phyloP scores from a whole-genome alignment of 2,797 vertebrate genomes.

The Pseudopleuronectes americanus region DNA sequence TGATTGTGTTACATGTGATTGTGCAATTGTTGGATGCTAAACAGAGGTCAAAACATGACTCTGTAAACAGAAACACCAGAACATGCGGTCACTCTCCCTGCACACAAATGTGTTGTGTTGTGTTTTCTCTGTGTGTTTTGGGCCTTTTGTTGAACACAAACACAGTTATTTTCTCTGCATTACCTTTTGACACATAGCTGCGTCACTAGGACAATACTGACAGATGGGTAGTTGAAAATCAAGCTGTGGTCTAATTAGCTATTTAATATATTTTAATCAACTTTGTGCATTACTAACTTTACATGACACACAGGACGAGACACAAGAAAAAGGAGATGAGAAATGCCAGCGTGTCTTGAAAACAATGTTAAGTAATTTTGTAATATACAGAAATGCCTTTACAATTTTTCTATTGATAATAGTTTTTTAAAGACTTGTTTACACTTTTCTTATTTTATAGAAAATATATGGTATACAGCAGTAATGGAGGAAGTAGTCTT shows the following conservation, averaged over 20 bases:
- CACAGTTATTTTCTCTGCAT: constrained; percentile 20
- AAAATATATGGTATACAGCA: too few species aligned
- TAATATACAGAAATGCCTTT: not conserved
- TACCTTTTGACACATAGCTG: constrained; percentile 16
- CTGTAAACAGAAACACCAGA: constrained; percentile 16
- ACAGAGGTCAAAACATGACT: constrained; percentile 1
- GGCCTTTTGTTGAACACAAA: constrained; percentile 35
- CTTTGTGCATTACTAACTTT: not conserved
- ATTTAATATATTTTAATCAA: too few species aligned
- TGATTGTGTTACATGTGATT: not conserved
- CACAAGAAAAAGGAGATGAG: not conserved
- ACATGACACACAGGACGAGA: not conserved
- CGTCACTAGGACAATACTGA: constrained; percentile 5
- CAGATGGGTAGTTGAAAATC: constrained; percentile 1
- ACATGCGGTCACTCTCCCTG: not conserved
- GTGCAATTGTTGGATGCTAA: not conserved
- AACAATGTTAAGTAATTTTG: not conserved
- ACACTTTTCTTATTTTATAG: not conserved
- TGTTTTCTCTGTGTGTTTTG: constrained; percentile 23
- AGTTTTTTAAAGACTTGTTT: too few species aligned
- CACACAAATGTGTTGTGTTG: constrained; percentile 30
- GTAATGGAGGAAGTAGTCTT: too few species aligned
- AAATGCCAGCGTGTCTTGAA: not conserved
- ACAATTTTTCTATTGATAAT: not conserved
- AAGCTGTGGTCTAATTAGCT: not conserved